phyloP scores from a whole-genome alignment of 2,888 invertebrate species.

The Tribolium freemani region DNA sequence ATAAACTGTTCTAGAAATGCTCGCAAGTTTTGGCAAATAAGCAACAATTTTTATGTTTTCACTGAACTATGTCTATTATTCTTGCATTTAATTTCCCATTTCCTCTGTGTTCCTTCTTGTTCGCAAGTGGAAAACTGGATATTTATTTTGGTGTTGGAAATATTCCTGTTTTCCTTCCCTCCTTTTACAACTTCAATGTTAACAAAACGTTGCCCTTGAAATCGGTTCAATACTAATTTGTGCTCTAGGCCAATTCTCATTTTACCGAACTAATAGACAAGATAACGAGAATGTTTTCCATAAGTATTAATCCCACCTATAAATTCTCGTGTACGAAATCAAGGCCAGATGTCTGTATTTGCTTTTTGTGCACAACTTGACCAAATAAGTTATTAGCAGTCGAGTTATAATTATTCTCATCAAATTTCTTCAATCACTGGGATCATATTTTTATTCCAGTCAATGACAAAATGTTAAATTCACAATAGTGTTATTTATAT shows the following conservation, averaged over 20 bases:
- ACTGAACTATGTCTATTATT: background rate
- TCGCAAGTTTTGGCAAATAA: too few species aligned
- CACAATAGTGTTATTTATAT: slow-evolving; percentile 10
- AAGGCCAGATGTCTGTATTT: slow-evolving; percentile 17
- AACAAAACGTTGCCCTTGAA: slow-evolving; percentile 18
- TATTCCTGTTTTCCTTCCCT: background rate
- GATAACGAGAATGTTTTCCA: slow-evolving; percentile 23
- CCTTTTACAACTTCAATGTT: background rate
- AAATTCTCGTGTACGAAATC: slow-evolving; percentile 18
- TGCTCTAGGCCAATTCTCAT: background rate
- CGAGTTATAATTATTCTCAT: background rate
- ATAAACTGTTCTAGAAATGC: too few species aligned
- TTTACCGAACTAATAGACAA: slow-evolving; percentile 8
- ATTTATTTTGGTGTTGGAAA: background rate
- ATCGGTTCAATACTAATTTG: slow-evolving; percentile 4
- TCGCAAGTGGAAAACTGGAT: too few species aligned
- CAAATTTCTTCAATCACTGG: background rate
- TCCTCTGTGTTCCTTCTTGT: background rate
- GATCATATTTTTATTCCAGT: background rate
- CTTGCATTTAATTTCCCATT: background rate
- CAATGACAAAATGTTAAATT: slow-evolving; percentile 16
- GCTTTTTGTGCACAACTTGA: slow-evolving; percentile 2
- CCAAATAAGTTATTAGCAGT: background rate
- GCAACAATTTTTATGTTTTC: too few species aligned
- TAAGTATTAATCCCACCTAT: slow-evolving; percentile 21